Conservation (phyloP, 2,113 vertebrate genomes). For the Sander vitreus region DNA sequence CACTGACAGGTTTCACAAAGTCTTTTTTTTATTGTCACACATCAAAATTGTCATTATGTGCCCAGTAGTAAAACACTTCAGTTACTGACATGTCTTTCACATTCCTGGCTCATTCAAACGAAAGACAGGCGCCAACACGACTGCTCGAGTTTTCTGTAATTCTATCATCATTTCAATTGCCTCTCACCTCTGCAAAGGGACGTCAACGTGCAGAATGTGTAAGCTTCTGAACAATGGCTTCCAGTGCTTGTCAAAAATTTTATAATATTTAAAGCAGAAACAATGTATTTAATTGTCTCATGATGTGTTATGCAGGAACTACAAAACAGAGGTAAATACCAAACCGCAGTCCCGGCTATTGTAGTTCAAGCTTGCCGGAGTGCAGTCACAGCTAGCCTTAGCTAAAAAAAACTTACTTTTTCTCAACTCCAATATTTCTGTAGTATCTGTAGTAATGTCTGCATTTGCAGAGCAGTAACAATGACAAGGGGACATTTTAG, state of each 20-base stretch:
- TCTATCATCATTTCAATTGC: not conserved
- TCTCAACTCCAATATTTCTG: not conserved
- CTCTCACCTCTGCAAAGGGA: slow-evolving; percentile 5
- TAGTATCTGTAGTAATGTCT: not conserved
- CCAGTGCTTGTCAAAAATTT: not conserved
- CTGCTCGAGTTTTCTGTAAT: slow-evolving; percentile 5
- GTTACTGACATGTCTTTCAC: slow-evolving; percentile 14
- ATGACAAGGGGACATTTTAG: not conserved
- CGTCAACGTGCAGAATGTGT: not conserved
- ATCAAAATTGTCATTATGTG: slow-evolving; percentile 21
- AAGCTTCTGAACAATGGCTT: slow-evolving; percentile 13
- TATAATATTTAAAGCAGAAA: not conserved
- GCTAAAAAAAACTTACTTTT: not conserved
- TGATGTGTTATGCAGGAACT: not conserved
- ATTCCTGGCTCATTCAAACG: slow-evolving; percentile 27
- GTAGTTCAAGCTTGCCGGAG: not conserved
- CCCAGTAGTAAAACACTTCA: slow-evolving; percentile 16
- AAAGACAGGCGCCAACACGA: slow-evolving; percentile 1
- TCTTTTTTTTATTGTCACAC: slow-evolving; percentile 15
- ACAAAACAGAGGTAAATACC: not conserved
- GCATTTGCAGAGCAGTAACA: not conserved
- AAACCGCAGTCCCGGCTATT: not conserved
- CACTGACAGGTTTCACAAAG: slow-evolving; percentile 33
- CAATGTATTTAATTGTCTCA: not conserved
- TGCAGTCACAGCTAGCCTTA: not conserved